A percentile compares a stretch with the other conserved stretches of the same genome.
These are phyloP conservation scores for Athene cunicularia DNA, from an alignment of 2,113 vertebrate species.

Conservation along the genomic window DNA sequence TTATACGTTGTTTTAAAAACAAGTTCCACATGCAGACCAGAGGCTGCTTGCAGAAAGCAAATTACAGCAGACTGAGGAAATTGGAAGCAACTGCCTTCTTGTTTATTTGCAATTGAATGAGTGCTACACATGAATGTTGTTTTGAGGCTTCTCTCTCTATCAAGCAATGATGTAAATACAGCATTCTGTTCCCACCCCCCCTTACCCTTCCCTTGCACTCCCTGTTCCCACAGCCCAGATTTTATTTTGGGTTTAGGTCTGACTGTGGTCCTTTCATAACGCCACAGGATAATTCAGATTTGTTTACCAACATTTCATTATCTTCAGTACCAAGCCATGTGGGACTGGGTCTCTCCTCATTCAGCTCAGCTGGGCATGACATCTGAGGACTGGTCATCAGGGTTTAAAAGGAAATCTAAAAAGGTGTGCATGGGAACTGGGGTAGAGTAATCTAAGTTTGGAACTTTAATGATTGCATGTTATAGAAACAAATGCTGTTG, in stretches of 20 bases:
- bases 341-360: neutral
- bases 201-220: neutral
- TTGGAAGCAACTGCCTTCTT: neutral
- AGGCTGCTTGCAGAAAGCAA: neutral
- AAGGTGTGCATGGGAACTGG: neutral
- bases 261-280: neutral
- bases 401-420: neutral
- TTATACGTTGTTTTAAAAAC: neutral
- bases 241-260: neutral
- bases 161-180: neutral
- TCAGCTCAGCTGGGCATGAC: neutral
- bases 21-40: neutral
- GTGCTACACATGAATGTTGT: neutral
- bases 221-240: accelerated
- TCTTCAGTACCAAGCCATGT: neutral
- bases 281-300: neutral
- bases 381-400: neutral
- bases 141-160: neutral
- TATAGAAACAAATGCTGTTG: slow-evolving; percentile 72
- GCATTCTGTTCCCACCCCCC: neutral
- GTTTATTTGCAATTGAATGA: neutral
- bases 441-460: neutral
- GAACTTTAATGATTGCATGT: neutral
- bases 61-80: neutral
- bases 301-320: neutral